phyloP scores from a whole-genome alignment of 2,797 vertebrate genomes.

The Danio aesculapii region DNA sequence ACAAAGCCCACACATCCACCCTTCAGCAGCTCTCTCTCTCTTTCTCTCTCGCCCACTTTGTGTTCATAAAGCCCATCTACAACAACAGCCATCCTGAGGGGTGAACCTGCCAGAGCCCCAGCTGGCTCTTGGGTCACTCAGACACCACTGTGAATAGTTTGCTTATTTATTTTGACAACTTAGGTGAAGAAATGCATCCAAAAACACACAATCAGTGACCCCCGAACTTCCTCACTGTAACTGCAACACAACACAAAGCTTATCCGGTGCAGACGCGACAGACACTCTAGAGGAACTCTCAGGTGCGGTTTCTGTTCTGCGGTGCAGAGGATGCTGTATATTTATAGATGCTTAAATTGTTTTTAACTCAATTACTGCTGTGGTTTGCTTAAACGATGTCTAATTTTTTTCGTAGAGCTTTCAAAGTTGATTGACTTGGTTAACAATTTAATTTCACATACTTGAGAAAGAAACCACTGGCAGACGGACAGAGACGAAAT shows the following conservation, averaged over 20 bases:
- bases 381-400: conserved; percentile 17
- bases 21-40: conserved; percentile 36
- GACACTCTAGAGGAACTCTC: conserved; percentile 36
- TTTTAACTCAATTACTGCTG: conserved; percentile 6
- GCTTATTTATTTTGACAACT: conserved; percentile 46
- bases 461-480: conserved; percentile 33
- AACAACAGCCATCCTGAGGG: conserved; percentile 47
- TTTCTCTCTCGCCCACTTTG: conserved; percentile 28
- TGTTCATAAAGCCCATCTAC: conserved; percentile 55
- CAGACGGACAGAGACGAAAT: conserved; percentile 34
- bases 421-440: conserved; percentile 28
- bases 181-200: conserved; percentile 40
- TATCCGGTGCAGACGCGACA: conserved; percentile 41
- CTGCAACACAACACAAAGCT: conserved; percentile 27
- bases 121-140: conserved; percentile 35
- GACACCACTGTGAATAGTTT: conserved; percentile 29
- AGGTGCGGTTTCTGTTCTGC: conserved; percentile 36
- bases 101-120: conserved; percentile 31
- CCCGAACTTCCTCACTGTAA: conserved; percentile 28
- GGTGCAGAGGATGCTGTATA: conserved; percentile 24
- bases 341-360: conserved; percentile 32
- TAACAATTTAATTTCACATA: conserved; percentile 9
- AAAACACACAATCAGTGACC: conserved; percentile 40
- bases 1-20: conserved; percentile 44
- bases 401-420: conserved; percentile 23